Conservation (phyloP, 2,113 vertebrate genomes). For the Nannospalax galili region DNA sequence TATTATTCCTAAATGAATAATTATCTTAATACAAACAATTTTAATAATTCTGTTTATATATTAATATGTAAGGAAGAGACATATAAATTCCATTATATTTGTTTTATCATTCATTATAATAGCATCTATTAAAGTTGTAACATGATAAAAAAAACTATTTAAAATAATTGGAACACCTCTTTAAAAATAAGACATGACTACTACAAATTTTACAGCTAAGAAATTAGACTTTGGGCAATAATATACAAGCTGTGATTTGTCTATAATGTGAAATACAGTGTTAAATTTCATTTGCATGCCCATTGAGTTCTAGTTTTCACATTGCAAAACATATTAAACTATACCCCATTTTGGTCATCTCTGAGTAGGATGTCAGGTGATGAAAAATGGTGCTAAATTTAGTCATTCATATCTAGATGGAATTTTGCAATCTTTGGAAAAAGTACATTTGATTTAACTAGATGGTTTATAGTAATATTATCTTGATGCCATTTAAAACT, state of each 20-base stretch:
- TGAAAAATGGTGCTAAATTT: conserved; percentile 54
- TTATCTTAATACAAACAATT: background rate
- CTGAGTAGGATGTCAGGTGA: conserved; percentile 30
- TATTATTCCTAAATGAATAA: conserved; percentile 42
- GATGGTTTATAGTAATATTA: background rate
- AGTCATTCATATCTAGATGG: conserved; percentile 50
- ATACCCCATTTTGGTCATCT: background rate
- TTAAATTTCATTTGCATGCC: conserved; percentile 49
- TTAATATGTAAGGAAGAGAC: conserved; percentile 26
- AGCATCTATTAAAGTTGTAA: conserved; percentile 32
- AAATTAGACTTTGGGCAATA: conserved; percentile 57
- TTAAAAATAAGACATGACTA: conserved; percentile 25
- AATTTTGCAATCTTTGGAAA: conserved; percentile 47
- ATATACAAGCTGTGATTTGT: conserved; percentile 45
- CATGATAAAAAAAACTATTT: conserved; percentile 22
- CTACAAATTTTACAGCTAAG: conserved; percentile 29
- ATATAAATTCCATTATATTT: conserved; percentile 18
- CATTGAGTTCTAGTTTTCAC: background rate
- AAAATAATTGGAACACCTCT: conserved; percentile 54
- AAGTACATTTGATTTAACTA: conserved; percentile 38
- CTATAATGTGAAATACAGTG: conserved; percentile 16
- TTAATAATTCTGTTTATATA: conserved; percentile 22
- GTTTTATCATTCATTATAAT: conserved; percentile 7
- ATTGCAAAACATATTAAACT: background rate
- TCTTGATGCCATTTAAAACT: conserved; percentile 60